These are phyloP conservation scores for Paracentrotus lividus DNA, from an alignment of 53 echinoderm and acorn worm genomes.

Conservation along the genomic window DNA sequence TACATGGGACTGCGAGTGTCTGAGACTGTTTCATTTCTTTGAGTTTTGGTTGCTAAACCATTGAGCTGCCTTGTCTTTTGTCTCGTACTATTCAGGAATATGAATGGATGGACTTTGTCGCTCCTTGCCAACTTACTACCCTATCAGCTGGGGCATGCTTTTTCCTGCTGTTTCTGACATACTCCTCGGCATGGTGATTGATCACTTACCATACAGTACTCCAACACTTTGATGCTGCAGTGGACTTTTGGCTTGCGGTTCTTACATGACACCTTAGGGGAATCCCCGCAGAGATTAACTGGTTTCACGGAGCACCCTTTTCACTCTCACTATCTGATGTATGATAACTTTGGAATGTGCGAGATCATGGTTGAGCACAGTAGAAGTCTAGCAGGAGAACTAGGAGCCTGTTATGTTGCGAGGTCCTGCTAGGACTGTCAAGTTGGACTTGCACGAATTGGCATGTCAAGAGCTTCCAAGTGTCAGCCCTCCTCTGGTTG, in stretches of 20 bases:
- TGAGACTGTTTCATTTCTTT: neutral
- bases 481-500: constrained; percentile 79
- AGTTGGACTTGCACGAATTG: constrained; percentile 29
- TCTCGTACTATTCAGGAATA: constrained; percentile 35
- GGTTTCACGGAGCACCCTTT: neutral
- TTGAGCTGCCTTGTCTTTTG: constrained; percentile 50
- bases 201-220: constrained; percentile 58
- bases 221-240: constrained; percentile 76
- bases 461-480: constrained; percentile 71
- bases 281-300: constrained; percentile 42
- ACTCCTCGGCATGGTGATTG: constrained; percentile 35
- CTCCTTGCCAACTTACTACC: constrained; percentile 58
- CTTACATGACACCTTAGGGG: constrained; percentile 50
- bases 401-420: constrained; percentile 77
- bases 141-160: constrained; percentile 60
- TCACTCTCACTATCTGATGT: constrained; percentile 5
- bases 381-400: constrained; percentile 84
- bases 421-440: constrained; percentile 56
- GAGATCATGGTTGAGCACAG: neutral
- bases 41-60: neutral
- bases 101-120: constrained; percentile 2
- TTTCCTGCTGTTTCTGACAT: constrained; percentile 52
- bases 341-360: neutral
- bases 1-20: neutral
- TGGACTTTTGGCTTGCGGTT: neutral